Evolutionary conservation across 2,797 vertebrate genomes (phyloP).

Genomic region (Chrysocyon brachyurus): DNA sequence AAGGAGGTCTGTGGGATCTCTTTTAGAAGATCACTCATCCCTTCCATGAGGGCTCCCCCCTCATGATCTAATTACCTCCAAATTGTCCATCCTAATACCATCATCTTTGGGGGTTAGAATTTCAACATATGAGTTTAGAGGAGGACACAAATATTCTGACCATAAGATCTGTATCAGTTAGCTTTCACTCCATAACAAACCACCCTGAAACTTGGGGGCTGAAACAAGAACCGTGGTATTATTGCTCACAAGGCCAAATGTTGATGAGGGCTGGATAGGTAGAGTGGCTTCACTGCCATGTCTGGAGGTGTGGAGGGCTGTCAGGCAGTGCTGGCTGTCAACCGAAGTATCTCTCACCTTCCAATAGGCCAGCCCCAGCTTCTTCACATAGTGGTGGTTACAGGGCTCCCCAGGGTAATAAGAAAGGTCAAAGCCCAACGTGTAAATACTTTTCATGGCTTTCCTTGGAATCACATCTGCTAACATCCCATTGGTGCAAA

Average conservation of each 20-base stretch:
- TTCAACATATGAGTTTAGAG: background rate
- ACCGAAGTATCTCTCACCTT: background rate
- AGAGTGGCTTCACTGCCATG: background rate
- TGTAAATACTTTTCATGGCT: background rate
- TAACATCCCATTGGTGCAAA: background rate
- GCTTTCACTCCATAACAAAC: background rate
- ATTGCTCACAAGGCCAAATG: background rate
- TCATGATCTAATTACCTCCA: background rate
- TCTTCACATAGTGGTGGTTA: background rate
- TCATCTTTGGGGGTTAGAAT: background rate
- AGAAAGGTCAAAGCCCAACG: background rate
- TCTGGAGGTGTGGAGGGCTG: background rate
- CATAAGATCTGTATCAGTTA: background rate
- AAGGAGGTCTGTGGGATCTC: background rate
- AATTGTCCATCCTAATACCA: background rate
- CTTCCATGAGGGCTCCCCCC: background rate
- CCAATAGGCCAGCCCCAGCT: background rate
- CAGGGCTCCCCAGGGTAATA: background rate
- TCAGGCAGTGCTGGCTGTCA: background rate
- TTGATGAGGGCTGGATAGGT: background rate
- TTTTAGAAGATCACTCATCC: background rate
- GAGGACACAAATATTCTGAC: background rate
- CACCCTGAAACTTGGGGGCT: background rate
- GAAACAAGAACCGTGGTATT: background rate
- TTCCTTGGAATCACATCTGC: background rate